Evolutionary conservation across 1,140 invertebrate species (phyloP), one percentile per base, ranked within the genome.

Genomic region (Agrilus planipennis): DNA sequence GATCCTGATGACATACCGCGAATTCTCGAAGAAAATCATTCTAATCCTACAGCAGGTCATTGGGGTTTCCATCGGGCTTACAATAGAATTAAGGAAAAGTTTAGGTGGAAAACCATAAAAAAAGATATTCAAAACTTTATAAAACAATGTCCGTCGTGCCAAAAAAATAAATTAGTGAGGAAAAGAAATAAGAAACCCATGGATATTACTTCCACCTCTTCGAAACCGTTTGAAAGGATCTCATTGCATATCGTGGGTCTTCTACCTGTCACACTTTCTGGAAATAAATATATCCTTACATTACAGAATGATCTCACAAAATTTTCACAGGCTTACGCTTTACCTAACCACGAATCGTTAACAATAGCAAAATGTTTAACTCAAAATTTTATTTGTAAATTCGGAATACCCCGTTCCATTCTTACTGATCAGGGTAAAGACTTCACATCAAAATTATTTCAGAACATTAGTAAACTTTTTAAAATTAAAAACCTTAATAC

Each of bases 231-330:
- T 2, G 34, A 39, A 31, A 44, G 39, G 28, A 39, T 44, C 17
- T 44, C 34, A 25, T 34, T 32, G 18, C 20, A 60, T 41, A 49
- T 60, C 19, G 51, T 54, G 32, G 57, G 57, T 22, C 57, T 53
- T 4, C 40, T 60, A 36, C 48, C 47, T 7, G 5, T 44, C 34
- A 51, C 52, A 2, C 17, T 46, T 14, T 21, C 31, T 11, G 40
- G 47, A 3, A 61, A 58, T 43, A 47, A 41, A 47, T 61, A 45
- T 44, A 57, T 62, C n/a, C 36, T 61, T 16, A 57, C 58, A 15
- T 29, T 58, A 4, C 60, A 60, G 49, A 59, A 63, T 34, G 54
- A 61, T 47, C 42, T 62, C n/a, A 55, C 57, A 9, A 62, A 62
- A 55, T 65, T 45, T 42, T 51, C 54, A 10, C 47, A 52, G 35